Evolutionary conservation across 1,140 invertebrate genomes (phyloP), one percentile per base, ranked within the genome.

Genomic region (Schlechtendalia chinensis): DNA sequence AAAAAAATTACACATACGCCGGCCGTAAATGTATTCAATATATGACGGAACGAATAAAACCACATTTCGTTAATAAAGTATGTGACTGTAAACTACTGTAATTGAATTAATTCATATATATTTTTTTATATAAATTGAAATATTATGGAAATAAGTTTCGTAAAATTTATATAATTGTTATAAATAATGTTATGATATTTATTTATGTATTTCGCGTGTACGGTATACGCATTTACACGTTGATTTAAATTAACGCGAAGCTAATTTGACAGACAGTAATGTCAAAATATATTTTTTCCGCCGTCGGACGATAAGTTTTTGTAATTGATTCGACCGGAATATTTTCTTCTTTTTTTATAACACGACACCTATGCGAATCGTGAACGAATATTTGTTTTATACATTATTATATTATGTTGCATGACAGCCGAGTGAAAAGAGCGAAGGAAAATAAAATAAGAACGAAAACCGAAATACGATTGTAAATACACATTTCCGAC

Each of bases 31-130:
- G 8, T 17, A 50, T 27, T 32, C 16, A 50, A 27, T 69, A 69
- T n/a, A 50, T 50, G 47, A 69, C 50, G 27, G 24, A 22, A 69
- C 24, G 22, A 5, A 45, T 14, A 24, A 39, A 69, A 69, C 29
- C 61, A n/a, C 29, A 39, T 32, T 65, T 65, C 19, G 29, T 65
- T 69, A 69, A 45, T 69, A 39, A 39, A 39, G 3, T 39, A 12
- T 5, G 16, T 5, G 1, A 32, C 19, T 45, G 22, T 67, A 65
- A 45, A 65, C 47, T n/a, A 47, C 8, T 2, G 22, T 50, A 69
- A 69, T 69, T 69, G 67, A 69, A 69, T 69, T 50, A 50, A 69
- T 69, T n/a, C 10, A 69, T 50, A 24, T 45, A 24, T 47, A 14
- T 16, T 59, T n/a, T n/a, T n/a, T 50, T 45, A 67, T 47, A 47